Conservation (phyloP, 2,888 invertebrate genomes). For the Cantharis rufa region DNA sequence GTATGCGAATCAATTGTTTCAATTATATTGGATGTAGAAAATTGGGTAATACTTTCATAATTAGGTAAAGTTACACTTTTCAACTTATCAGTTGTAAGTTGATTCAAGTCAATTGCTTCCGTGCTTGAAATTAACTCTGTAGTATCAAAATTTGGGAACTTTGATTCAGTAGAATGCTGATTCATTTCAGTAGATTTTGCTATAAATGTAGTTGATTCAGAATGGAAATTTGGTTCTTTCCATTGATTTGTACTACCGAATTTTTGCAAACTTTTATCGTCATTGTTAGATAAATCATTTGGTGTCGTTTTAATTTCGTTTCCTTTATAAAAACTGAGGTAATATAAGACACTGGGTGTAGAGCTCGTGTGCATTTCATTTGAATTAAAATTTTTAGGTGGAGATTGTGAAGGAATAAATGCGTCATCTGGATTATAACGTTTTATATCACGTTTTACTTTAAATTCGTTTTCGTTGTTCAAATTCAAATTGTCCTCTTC, state of each 20-base stretch:
- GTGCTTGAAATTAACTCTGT: not conserved
- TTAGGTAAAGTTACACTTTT: too few relatives aligned
- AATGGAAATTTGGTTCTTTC: too few relatives aligned
- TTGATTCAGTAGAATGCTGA: too few relatives aligned
- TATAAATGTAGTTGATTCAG: not conserved
- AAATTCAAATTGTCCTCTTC: not conserved
- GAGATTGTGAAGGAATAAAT: not conserved
- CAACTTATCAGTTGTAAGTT: not conserved
- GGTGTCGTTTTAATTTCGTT: not conserved
- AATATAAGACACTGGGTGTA: not conserved
- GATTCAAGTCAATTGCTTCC: not conserved
- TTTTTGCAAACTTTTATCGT: not conserved
- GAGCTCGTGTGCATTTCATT: not conserved
- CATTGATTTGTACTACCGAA: not conserved
- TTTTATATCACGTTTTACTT: not conserved
- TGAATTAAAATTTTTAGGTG: not conserved
- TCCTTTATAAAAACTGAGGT: too few relatives aligned
- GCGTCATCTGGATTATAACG: not conserved
- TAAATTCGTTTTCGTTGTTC: not conserved
- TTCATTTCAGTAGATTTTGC: too few relatives aligned
- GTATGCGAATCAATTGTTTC: too few relatives aligned
- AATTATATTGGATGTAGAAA: too few relatives aligned
- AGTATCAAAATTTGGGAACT: not conserved
- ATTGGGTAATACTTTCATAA: too few relatives aligned
- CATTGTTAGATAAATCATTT: not conserved